phyloP scores from a whole-genome alignment of 2,888 invertebrate genomes.

The Mythimna lalbum region DNA sequence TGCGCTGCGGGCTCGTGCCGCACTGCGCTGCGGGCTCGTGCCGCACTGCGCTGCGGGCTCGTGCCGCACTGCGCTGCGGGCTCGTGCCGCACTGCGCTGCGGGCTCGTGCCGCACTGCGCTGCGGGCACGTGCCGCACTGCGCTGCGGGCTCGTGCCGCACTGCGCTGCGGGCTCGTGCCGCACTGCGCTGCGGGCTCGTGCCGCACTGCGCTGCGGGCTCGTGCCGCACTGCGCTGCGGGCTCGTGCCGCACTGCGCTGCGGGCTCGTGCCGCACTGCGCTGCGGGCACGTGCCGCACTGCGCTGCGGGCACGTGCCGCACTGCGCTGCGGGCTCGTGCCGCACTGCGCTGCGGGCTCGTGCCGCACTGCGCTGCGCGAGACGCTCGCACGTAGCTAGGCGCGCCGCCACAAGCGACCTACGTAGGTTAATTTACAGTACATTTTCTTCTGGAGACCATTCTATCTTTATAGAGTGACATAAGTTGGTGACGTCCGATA shows the following conservation, averaged over 20 bases:
- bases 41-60: background rate
- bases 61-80: background rate
- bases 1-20: background rate
- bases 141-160: background rate
- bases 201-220: background rate
- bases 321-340: background rate
- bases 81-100: background rate
- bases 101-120: background rate
- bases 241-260: too few relatives aligned
- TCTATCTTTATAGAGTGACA: conserved; percentile 76
- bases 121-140: too few relatives aligned
- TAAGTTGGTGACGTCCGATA: conserved; percentile 88
- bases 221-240: background rate
- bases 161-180: background rate
- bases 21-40: background rate
- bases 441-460: conserved; percentile 81
- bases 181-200: background rate
- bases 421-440: conserved; percentile 81
- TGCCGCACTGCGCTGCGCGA: background rate
- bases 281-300: too few relatives aligned
- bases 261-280: too few relatives aligned
- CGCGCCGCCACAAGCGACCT: conserved; percentile 30
- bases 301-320: too few relatives aligned
- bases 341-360: background rate
- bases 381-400: background rate